Base-by-base conservation (phyloP, 2,888 invertebrate species). In the Sipha maydis region DNA sequence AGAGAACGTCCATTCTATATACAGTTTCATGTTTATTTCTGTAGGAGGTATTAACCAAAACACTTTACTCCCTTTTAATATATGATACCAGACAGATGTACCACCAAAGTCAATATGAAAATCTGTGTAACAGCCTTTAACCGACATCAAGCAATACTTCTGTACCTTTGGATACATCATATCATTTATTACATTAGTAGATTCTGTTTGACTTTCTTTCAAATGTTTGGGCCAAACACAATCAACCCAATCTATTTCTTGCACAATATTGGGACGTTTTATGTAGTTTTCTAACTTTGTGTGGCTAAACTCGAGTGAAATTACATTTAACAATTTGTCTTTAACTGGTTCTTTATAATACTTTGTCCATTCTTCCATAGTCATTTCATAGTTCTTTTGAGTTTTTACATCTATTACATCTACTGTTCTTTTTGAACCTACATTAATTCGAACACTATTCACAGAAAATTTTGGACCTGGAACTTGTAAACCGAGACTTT, bases 361-460 rank as follows among this genome's bases (percentile, higher is more conserved):
- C 90, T 94, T 94, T 90, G 96, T 95, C 95, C 96, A 96, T 91
- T 99, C 98, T 93, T 98, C 97, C 98, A 99, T 98, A 0, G 97
- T 96, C 99, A 99, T 98, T 92, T 98, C 97, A 91, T 97, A 95
- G 92, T 98, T 98, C 92, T 98, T 98, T 92, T 99, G 99, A 78
- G 99, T 99, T 92, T 96, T 97, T 14, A 99, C 99, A 92, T 99
- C 98, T 98, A 99, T 98, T 25, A 99, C 99, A 92, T 99, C 99
- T 90, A 99, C 93, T 90, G 97, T 93, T 21, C 99, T 95, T 75
- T 97, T 94, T 0, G 98, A 98, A 14, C 99, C 95, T 94, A 90
- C 98, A 93, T 98, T 98, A 92, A 97, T 95, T 91, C 98, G 95
- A 83, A 99, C 98, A 93, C 99, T 98, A 93, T 96, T 97, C 90